Conservation (phyloP, 2,113 vertebrate genomes). For the Butorides virescens region DNA sequence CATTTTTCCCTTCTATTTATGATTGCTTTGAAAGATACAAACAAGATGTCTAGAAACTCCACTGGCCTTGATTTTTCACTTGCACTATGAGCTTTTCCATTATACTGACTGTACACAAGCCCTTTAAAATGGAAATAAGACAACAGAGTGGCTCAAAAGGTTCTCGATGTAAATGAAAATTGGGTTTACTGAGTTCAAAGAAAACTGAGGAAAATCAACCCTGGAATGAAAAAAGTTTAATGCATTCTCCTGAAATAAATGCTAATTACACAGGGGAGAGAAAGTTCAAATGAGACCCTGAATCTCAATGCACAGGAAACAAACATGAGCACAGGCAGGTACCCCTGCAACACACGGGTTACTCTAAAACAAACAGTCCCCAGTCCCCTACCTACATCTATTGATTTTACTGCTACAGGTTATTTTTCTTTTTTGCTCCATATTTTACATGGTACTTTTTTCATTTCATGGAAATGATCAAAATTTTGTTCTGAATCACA, state of each 20-base stretch:
- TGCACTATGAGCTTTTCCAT: not conserved
- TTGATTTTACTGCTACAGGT: not conserved
- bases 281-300: not conserved
- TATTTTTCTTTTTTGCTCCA: not conserved
- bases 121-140: conserved; percentile 17
- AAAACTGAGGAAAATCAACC: not conserved
- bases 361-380: not conserved
- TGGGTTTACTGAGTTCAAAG: not conserved
- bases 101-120: not conserved
- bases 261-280: not conserved
- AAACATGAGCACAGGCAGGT: not conserved
- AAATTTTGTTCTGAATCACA: not conserved
- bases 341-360: not conserved
- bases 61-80: not conserved
- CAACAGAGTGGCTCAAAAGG: not conserved
- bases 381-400: not conserved
- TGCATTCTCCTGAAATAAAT: not conserved
- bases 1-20: not conserved
- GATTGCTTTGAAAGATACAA: not conserved
- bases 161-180: not conserved
- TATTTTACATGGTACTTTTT: not conserved
- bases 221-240: not conserved
- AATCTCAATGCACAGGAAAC: not conserved
- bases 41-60: not conserved
- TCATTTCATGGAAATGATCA: not conserved